phyloP scores from a whole-genome alignment of 2,113 vertebrate species.

The Notothenia coriiceps region DNA sequence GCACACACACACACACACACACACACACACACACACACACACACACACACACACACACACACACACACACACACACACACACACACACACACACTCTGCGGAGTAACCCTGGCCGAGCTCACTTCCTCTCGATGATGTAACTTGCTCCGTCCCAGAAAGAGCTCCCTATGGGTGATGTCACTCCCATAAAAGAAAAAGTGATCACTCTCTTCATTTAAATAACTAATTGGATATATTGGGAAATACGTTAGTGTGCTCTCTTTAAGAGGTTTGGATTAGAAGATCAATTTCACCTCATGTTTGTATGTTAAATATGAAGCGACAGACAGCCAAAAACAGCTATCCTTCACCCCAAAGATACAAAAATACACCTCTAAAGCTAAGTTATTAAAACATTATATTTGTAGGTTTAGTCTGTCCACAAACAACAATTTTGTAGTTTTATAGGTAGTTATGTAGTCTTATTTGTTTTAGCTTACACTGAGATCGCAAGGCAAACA shows the following conservation, averaged over 20 bases:
- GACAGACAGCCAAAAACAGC: neutral
- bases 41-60: conserved; percentile 25
- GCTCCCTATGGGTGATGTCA: conserved; percentile 71
- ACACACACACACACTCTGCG: conserved; percentile 34
- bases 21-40: neutral
- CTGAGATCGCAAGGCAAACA: neutral
- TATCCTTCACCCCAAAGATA: neutral
- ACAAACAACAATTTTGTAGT: neutral
- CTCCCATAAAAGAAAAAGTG: conserved; percentile 37
- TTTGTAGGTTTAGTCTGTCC: neutral
- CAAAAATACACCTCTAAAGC: neutral
- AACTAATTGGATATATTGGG: neutral
- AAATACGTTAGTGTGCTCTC: neutral
- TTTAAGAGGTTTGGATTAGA: neutral
- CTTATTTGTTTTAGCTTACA: neutral
- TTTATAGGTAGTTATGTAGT: neutral
- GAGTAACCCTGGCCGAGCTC: conserved; percentile 64
- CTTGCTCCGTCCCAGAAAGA: conserved; percentile 54
- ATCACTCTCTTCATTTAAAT: neutral
- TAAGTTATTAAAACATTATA: neutral
- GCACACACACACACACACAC: conserved; percentile 23
- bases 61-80: neutral
- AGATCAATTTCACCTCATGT: neutral
- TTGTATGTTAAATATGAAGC: neutral
- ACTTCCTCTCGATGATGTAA: conserved; percentile 74